A percentile compares a stretch with the other conserved stretches of the same genome.
Evolutionary conservation across 2,888 invertebrate genomes (phyloP).

Genomic region (Aricia artaxerxes): DNA sequence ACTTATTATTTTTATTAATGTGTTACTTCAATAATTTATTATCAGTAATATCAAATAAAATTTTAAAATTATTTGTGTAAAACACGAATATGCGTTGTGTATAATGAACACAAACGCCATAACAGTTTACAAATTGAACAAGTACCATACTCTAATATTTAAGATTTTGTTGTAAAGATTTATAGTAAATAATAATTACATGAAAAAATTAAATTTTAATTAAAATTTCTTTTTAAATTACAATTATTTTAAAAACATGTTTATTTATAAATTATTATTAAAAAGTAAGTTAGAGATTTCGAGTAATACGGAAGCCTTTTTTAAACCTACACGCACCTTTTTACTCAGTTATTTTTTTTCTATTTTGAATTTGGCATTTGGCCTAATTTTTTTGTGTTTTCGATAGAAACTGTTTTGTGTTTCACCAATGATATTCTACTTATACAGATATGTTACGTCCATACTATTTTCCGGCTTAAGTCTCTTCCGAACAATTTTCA

Average conservation of each 20-base stretch:
- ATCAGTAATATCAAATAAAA: not conserved
- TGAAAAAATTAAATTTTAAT: conserved; percentile 34
- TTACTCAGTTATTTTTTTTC: not conserved
- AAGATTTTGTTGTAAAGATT: conserved; percentile 11
- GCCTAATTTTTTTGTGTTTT: not conserved
- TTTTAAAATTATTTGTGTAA: conserved; percentile 43
- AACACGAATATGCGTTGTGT: conserved; percentile 73
- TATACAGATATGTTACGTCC: too few species aligned
- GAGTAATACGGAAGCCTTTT: not conserved
- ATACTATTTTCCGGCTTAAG: too few species aligned
- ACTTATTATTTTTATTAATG: conserved; percentile 41
- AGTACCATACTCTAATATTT: conserved; percentile 40
- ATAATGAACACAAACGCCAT: conserved; percentile 75
- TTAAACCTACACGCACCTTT: not conserved
- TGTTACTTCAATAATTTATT: not conserved
- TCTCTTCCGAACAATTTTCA: too few species aligned
- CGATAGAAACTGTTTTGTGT: not conserved
- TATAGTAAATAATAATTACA: conserved; percentile 44
- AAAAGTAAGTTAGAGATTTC: conserved; percentile 7
- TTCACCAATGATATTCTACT: not conserved
- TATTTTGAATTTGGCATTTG: conserved; percentile 6
- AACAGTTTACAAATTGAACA: conserved; percentile 65
- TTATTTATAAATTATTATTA: not conserved
- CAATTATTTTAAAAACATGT: not conserved
- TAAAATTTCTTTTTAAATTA: not conserved